Percentiles rank a stretch among this genome's conserved stretches.
phyloP scores from a whole-genome alignment of 2,113 vertebrate genomes.

The Falcunculus frontatus region DNA sequence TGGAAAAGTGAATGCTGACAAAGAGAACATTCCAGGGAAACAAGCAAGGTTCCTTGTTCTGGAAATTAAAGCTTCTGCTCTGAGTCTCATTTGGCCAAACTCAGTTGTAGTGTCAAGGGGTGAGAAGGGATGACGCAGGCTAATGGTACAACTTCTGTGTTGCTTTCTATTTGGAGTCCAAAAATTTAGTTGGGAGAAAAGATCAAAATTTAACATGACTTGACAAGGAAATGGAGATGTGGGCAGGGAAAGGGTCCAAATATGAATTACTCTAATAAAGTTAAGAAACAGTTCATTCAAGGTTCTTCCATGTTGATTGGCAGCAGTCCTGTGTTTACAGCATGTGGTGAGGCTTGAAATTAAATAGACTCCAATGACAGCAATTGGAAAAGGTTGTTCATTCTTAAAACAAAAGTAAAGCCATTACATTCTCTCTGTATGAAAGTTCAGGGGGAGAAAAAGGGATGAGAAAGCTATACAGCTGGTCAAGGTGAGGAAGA shows the following conservation, averaged over 20 bases:
- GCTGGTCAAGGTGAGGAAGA: background rate
- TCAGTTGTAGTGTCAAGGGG: background rate
- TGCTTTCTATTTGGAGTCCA: background rate
- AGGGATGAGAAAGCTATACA: background rate
- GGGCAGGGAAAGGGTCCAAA: background rate
- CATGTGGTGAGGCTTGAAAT: background rate
- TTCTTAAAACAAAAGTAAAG: background rate
- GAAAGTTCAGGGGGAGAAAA: background rate
- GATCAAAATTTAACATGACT: background rate
- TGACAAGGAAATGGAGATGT: background rate
- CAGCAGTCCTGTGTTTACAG: background rate
- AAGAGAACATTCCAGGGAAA: background rate
- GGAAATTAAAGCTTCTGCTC: background rate
- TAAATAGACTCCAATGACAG: background rate
- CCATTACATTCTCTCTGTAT: background rate
- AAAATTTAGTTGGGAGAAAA: background rate
- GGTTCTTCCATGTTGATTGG: background rate
- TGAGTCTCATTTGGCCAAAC: background rate
- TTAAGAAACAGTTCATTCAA: background rate
- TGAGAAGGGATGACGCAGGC: background rate
- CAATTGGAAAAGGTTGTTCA: background rate
- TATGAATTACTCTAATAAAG: background rate
- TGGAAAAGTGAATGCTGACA: background rate
- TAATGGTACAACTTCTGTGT: background rate
- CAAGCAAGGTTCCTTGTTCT: background rate